phyloP scores from a whole-genome alignment of 2,888 invertebrate species.

The Lepidochrysops patricia region DNA sequence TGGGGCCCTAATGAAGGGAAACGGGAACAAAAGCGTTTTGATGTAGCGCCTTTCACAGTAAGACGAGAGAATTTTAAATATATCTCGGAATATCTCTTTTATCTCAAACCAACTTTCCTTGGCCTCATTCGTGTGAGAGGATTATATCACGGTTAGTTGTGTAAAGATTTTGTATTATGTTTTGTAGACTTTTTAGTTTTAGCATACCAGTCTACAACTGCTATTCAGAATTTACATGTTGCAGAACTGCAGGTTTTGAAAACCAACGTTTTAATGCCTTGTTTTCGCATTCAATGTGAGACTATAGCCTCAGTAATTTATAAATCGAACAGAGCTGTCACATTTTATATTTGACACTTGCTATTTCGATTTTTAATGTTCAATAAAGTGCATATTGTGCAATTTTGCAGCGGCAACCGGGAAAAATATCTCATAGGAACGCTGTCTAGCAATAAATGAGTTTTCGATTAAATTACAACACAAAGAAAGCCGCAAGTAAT shows the following conservation, averaged over 20 bases:
- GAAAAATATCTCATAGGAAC: too few species aligned
- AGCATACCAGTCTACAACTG: background rate
- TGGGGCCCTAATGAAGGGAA: background rate
- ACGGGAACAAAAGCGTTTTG: constrained; percentile 2
- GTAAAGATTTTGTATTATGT: background rate
- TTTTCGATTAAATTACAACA: background rate
- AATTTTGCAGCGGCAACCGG: too few species aligned
- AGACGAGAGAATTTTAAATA: background rate
- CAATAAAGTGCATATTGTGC: too few species aligned
- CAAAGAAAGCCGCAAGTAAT: background rate
- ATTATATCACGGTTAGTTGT: background rate
- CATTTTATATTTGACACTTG: too few species aligned
- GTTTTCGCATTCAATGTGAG: background rate
- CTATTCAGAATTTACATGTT: too few species aligned
- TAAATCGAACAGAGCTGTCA: too few species aligned
- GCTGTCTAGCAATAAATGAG: background rate
- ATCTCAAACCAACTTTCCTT: background rate
- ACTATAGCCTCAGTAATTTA: too few species aligned
- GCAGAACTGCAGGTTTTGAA: too few species aligned
- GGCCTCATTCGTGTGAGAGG: background rate
- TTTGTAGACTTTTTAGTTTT: background rate
- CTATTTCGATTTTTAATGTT: too few species aligned
- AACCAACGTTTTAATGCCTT: too few species aligned
- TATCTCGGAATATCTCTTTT: background rate
- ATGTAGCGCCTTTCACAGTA: background rate